Evolutionary conservation across 2,797 vertebrate species (phyloP).

Genomic region (Aratinga solstitialis): DNA sequence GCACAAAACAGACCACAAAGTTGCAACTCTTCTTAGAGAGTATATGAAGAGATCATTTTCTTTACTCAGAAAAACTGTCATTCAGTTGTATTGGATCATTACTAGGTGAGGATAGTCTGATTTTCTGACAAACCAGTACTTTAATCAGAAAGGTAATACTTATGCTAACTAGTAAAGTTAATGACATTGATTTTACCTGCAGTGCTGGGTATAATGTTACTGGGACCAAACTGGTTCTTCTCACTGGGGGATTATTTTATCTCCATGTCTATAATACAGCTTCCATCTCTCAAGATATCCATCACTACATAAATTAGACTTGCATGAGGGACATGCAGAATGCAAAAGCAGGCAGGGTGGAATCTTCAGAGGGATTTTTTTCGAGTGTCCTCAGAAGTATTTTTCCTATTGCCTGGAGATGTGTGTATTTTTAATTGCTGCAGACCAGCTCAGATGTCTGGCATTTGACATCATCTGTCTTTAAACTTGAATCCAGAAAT

Average conservation of each 20-base stretch:
- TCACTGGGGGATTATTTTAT: constrained; percentile 40
- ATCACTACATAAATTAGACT: constrained; percentile 35
- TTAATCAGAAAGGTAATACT: neutral
- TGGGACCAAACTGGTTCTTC: neutral
- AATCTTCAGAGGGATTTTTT: constrained; percentile 8
- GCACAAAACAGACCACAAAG: neutral
- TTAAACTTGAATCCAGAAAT: neutral
- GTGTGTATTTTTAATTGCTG: neutral
- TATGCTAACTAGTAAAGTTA: constrained; percentile 1
- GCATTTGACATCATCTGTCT: neutral
- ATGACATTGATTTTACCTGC: constrained; percentile 16
- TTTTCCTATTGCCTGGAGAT: constrained; percentile 1
- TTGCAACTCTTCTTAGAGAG: neutral
- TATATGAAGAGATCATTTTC: neutral
- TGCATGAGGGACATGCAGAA: neutral
- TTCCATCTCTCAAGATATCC: constrained; percentile 26
- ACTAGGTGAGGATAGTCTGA: neutral
- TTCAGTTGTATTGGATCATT: constrained; percentile 1
- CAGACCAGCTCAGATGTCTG: neutral
- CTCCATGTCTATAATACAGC: neutral
- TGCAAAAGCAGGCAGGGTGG: neutral
- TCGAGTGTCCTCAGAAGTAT: neutral
- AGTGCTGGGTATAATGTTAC: neutral
- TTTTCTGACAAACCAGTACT: constrained; percentile 16
- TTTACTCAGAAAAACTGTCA: neutral